A percentile compares a stretch with the other conserved stretches of the same genome.
phyloP scores from a whole-genome alignment of 1,140 invertebrate genomes.

The Brachionus manjavacas region DNA sequence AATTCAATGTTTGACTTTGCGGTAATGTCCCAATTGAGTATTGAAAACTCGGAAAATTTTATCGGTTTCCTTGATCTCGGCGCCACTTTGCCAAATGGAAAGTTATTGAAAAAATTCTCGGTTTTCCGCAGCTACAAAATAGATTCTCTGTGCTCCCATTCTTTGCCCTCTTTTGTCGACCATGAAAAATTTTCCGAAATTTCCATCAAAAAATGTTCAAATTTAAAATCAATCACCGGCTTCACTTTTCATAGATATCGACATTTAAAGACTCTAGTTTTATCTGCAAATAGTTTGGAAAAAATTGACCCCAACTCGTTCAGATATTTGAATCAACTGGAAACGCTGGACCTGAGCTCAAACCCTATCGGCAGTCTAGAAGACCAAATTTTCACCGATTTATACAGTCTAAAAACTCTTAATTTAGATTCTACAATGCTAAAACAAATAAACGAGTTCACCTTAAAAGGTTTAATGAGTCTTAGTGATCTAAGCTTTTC shows the following conservation, averaged over 20 bases:
- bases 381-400: constrained; percentile 5
- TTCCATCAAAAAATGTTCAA: constrained; percentile 18
- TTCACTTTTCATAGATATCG: constrained; percentile 15
- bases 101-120: constrained; percentile 1
- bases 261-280: constrained; percentile 16
- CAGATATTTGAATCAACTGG: constrained; percentile 16
- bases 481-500: constrained; percentile 13
- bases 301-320: constrained; percentile 6
- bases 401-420: constrained; percentile 28
- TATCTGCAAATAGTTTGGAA: background rate
- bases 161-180: constrained; percentile 32
- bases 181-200: constrained; percentile 26
- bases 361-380: background rate
- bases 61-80: constrained; percentile 34
- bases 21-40: background rate
- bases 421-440: background rate
- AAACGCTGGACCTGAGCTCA: constrained; percentile 3
- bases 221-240: background rate
- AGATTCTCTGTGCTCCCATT: constrained; percentile 31
- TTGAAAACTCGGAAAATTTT: constrained; percentile 18
- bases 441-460: background rate
- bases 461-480: background rate
- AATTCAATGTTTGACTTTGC: constrained; percentile 20
- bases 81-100: constrained; percentile 1
- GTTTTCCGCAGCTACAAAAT: constrained; percentile 4